Conservation (phyloP, 2,113 vertebrate genomes). For the Leptobrachium ailaonicum region DNA sequence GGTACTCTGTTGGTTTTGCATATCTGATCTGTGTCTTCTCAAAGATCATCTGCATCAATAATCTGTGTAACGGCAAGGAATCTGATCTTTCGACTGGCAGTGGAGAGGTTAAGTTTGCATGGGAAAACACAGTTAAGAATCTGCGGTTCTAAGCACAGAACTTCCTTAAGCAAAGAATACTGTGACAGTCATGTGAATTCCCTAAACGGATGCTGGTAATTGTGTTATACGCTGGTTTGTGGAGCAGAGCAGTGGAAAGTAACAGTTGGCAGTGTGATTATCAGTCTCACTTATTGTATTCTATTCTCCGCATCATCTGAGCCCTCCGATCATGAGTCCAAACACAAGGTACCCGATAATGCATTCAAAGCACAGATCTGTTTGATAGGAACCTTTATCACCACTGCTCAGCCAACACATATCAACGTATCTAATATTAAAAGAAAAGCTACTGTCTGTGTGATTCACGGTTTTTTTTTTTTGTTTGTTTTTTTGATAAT, state of each 20-base stretch:
- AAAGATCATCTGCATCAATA: too few species aligned
- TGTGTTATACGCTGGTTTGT: constrained; percentile 36
- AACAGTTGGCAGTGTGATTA: constrained; percentile 37
- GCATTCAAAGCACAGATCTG: background rate
- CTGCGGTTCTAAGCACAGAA: constrained; percentile 44
- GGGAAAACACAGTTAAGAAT: constrained; percentile 39
- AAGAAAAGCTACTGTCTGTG: too few species aligned
- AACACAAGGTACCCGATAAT: constrained; percentile 17
- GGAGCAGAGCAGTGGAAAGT: constrained; percentile 32
- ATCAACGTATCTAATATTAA: too few species aligned
- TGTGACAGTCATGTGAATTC: constrained; percentile 49
- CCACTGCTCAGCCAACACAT: background rate
- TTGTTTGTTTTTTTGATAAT: too few species aligned
- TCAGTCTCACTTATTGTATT: constrained; percentile 15
- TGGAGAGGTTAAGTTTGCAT: constrained; percentile 35
- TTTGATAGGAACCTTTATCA: constrained; percentile 9
- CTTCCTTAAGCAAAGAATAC: constrained; percentile 36
- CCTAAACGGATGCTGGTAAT: constrained; percentile 40
- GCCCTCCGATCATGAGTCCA: constrained; percentile 4
- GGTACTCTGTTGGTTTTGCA: too few species aligned
- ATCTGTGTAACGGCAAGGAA: too few species aligned
- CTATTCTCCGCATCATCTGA: constrained; percentile 8
- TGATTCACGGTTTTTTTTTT: too few species aligned
- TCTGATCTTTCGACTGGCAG: too few species aligned
- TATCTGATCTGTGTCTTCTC: too few species aligned